Evolutionary conservation across 2,888 invertebrate species (phyloP).

Genomic region (Epistrophella euchroma): DNA sequence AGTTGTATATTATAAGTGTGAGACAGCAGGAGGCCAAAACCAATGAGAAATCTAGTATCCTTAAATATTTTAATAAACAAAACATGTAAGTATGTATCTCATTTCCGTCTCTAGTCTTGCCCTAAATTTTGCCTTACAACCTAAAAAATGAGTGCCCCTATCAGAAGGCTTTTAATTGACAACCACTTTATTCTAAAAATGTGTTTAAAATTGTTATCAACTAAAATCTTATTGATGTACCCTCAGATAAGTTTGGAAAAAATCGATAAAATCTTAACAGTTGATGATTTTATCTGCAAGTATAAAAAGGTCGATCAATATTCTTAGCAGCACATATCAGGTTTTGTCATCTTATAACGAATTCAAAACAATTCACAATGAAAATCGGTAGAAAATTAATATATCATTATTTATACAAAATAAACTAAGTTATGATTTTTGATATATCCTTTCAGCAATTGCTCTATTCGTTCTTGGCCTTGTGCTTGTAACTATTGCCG

Average conservation of each 20-base stretch:
- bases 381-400: slow-evolving; percentile 69
- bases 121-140: background rate
- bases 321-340: background rate
- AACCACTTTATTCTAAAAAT: background rate
- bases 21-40: too few species aligned
- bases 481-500: slow-evolving; percentile 38
- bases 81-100: too few species aligned
- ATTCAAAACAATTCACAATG: slow-evolving; percentile 55
- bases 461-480: slow-evolving; percentile 28
- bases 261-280: slow-evolving; percentile 27
- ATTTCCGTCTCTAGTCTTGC: too few species aligned
- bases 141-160: background rate
- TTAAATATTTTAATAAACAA: too few species aligned
- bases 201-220: slow-evolving; percentile 5
- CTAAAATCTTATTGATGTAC: slow-evolving; percentile 21
- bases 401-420: too few species aligned
- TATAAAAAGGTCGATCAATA: slow-evolving; percentile 33
- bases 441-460: slow-evolving; percentile 30
- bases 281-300: background rate
- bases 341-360: slow-evolving; percentile 2
- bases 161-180: background rate
- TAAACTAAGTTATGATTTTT: too few species aligned
- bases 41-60: too few species aligned
- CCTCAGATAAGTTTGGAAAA: background rate
- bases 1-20: too few species aligned